Base-by-base conservation (phyloP, 2,797 vertebrate species). In the Onychomys torridus region DNA sequence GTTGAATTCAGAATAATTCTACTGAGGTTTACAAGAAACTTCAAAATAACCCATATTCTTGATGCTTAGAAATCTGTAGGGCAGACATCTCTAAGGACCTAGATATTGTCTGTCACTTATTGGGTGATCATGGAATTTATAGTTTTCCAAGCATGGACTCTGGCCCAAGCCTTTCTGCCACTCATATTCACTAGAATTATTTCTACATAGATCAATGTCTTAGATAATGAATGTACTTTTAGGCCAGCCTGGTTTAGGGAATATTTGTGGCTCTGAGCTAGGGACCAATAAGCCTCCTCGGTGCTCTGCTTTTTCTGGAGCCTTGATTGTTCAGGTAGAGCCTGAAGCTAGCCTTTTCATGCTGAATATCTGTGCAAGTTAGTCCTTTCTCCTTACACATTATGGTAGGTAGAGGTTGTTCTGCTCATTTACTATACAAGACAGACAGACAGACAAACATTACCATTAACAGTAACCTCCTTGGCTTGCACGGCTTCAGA, bases 1-100 rank as follows among this genome's bases (percentile, higher is more conserved):
- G 71, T 29, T 71, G 59, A 95, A 93, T 57, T 95, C 73, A 57
- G 29, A 95, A 81, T 25, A 93, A 75, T 65, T 95, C 73, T 65
- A 49, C 10, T 73, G 27, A 96, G 32, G n/a, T 79, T 86, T 21
- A 43, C 87, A 78, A 95, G 84, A 59, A 12, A 3, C 7, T 77
- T 59, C 25, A 52, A 81, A 88, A 94, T 49, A 59, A 81, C 59
- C 75, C 43, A 1, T 43, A 67, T n/a, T 32, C 9, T 59, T 77
- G 4, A 16, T 61, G 13, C 32, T 49, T 34, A 25, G 32, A 82
- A 34, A 17, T 86, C 81, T 59, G 12, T 37, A 16, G n/a, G 63
- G 19, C 3, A 81, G 34, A 40, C 55, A 92, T 65, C 79, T 43
- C 57, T 21, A 69, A 77, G 11, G n/a, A 19, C 46, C 21, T 29